Conservation (phyloP, 2,113 vertebrate genomes). For the Equus przewalskii region DNA sequence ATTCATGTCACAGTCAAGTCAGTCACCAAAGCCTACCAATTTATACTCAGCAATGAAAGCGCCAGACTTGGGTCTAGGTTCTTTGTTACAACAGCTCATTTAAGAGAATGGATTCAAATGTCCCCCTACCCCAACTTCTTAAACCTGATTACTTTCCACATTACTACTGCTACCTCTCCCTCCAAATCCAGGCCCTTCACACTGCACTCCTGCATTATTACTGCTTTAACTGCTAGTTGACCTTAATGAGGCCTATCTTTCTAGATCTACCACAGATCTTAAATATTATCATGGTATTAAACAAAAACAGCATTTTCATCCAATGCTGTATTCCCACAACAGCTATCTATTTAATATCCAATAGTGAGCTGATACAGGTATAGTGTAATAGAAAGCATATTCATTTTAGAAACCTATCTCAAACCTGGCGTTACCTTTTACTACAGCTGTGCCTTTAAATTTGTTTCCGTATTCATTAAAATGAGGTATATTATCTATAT, state of each 20-base stretch:
- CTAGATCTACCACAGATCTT: not conserved
- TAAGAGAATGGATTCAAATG: not conserved
- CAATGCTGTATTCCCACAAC: not conserved
- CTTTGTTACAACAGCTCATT: not conserved
- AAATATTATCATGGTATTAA: not conserved
- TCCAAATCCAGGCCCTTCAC: not conserved
- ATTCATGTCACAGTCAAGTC: not conserved
- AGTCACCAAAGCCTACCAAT: not conserved
- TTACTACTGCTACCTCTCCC: not conserved
- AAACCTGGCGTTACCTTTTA: not conserved
- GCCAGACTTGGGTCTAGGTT: not conserved
- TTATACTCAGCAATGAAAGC: not conserved
- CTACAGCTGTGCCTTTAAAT: not conserved
- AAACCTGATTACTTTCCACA: not conserved
- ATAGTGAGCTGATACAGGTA: not conserved
- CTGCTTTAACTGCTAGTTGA: not conserved
- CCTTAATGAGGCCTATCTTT: not conserved
- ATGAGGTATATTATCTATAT: not conserved
- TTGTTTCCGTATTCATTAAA: conserved; percentile 39
- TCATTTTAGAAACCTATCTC: conserved; percentile 30
- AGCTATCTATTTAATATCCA: not conserved
- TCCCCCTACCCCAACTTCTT: not conserved
- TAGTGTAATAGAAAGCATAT: not conserved
- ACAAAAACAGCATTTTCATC: conserved; percentile 32
- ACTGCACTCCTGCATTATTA: not conserved